Evolutionary conservation across 2,888 invertebrate genomes (phyloP), one percentile per base, ranked within the genome.

Genomic region (Eumacrocentrus americanus): DNA sequence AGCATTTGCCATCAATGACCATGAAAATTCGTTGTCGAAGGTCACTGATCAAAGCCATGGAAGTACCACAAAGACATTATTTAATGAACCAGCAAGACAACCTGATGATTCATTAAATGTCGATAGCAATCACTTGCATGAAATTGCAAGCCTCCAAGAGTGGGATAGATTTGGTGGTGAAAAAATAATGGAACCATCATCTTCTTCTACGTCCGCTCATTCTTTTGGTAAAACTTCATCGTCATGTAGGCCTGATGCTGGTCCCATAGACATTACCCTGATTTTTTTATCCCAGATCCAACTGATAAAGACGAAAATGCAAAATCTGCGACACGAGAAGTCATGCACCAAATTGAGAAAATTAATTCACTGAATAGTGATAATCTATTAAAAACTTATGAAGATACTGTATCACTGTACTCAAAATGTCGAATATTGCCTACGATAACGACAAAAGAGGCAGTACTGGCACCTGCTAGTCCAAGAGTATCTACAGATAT

Each of bases 101-200:
- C 20, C 18, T 16, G 9, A 9, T 7, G 42, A 42, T 11, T 16
- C 20, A 11, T 16, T 7, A 9, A 18, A 16, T 9, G n/a, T 42
- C 9, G 20, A 9, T 7, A 16, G 7, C 20, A 42, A 42, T 42
- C 42, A 42, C 18, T 35, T 22, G 1, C 7, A 48, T 37, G 62
- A 69, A 29, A 48, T 52, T 11, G 55, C 38, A 29, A 73, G 70
- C 29, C 60, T 71, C 7, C 68, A 73, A 34, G 64, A 54, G 5
- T 72, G 75, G 73, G 55, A 53, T 1, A 67, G 66, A 46, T 53
- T 69, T 7, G 58, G 62, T 3, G 56, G 60, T 23, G 51, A 42
- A 3, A 42, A 48, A 55, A 34, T 11, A 1, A 12, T 25, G 4
- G 2, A 37, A 29, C 35, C 34, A 7, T 50, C n/a, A 12, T 46